Percentiles rank a stretch among this genome's conserved stretches.
These are phyloP conservation scores for Wiebesia pumilae DNA, from an alignment of 1,140 invertebrate species.

Conservation along the genomic window DNA sequence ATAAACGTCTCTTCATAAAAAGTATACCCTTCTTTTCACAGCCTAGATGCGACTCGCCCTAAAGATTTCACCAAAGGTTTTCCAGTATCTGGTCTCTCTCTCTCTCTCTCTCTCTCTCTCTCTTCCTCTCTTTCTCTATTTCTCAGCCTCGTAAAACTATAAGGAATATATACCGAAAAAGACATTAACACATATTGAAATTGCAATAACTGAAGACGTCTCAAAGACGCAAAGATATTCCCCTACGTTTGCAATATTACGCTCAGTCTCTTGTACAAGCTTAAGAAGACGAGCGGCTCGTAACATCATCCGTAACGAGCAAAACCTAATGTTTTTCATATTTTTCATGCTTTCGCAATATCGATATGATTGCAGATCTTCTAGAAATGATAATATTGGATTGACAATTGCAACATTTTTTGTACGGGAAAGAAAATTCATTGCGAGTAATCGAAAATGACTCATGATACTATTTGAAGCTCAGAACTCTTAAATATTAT, in stretches of 20 bases:
- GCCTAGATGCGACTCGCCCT: not conserved
- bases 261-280: not conserved
- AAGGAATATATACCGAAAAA: not conserved
- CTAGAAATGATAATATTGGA: too few relatives aligned
- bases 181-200: not conserved
- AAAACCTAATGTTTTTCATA: not conserved
- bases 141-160: not conserved
- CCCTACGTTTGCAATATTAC: not conserved
- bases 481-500: too few relatives aligned
- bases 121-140: not conserved
- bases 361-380: not conserved
- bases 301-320: not conserved
- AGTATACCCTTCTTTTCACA: not conserved
- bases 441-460: too few relatives aligned
- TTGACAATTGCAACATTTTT: too few relatives aligned
- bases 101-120: not conserved
- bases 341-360: not conserved
- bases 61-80: not conserved
- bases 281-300: not conserved
- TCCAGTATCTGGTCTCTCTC: not conserved
- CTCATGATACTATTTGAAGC: too few relatives aligned
- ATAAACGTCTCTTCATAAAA: not conserved
- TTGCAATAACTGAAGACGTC: not conserved
- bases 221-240: not conserved
- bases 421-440: too few relatives aligned